Evolutionary conservation across 2,797 vertebrate species (phyloP), one percentile per base, ranked within the genome.

Genomic region (Tragopan temminckii): DNA sequence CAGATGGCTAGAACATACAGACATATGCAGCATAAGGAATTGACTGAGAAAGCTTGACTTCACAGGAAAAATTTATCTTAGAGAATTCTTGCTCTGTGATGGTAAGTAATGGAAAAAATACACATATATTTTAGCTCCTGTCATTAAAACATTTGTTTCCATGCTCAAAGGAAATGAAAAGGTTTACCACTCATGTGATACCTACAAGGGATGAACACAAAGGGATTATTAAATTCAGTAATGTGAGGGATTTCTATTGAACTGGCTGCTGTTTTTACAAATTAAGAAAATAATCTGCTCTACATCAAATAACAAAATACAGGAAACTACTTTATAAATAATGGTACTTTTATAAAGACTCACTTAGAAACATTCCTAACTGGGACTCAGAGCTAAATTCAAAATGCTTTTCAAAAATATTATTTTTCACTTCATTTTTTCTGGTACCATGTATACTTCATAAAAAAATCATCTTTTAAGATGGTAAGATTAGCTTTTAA

Each of bases 311-410:
- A 40, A 48, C 58, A 89, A 74, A 93, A 91, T 81, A 75, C 74
- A 80, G 71, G 74, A 93, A 91, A 87, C 72, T 52, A 59, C 75
- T 91, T 90, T 84, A 69, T 40, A 88, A 80, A 80, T 72, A 75
- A 80, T 20, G 10, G 29, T 55, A 29, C 57, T 83, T 85, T 68
- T 23, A 69, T 61, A 42, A 81, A 88, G 72, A 53, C 84, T 80
- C 21, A 70, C 91, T 87, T 84, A 91, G 59, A 95, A 68, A 27
- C 36, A 50, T 77, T 53, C 91, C 69, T 85, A 82, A 77, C 18
- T 45, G 35, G 8, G 38, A 61, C 55, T 72, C 29, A 7, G 12
- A 87, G 50, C 42, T 85, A 85, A 85, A 83, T 81, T 85, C 79
- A 76, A 82, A 81, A 69, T 31, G 21, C 29, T 62, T 89, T 70